Evolutionary conservation across 2,888 invertebrate genomes (phyloP), one percentile per base, ranked within the genome.

Genomic region (Sturmia bella): DNA sequence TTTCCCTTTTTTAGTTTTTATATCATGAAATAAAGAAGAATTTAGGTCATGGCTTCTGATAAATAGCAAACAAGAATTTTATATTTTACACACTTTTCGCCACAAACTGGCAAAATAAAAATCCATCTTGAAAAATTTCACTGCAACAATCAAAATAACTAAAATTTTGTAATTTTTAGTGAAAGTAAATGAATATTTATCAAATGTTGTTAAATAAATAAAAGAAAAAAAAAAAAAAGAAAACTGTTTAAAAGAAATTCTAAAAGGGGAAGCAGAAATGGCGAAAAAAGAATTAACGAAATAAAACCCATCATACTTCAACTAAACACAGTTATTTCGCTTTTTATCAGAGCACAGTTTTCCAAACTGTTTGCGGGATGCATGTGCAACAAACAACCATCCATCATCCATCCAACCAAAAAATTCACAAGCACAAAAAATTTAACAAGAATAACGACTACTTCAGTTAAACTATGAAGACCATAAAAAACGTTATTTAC

Each of bases 321-420:
- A 24, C 21, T 15, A 27, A 50, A 54, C 13, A 41, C 54, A 32
- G 43, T 43, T 45, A 37, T 39, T 45, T 50, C 7, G 32, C 7
- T 5, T 32, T 9, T 32, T 32, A 32, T 32, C 32, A 7, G 32
- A 32, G 32, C 32, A 32, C 32, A 32, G 21, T 73, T 69, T n/a
- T 37, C 50, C 37, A 13, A 72, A 72, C 50, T 63, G 45, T 27
- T 81, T 74, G 68, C 48, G n/a, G 15, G 63, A 77, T 74, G 73
- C 43, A 73, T 81, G 73, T 81, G 68, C 69, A 81, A 57, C 75
- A 70, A 66, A 45, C 56, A 32, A 66, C 21, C n/a, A n/a, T n/a
- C n/a, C n/a, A n/a, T 39, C 61, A 63, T 9, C 43, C 43, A 54
- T 43, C 7, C 63, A 48, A 37, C 50, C 50, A 50, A 21, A 1